Base-by-base conservation (phyloP, 2,888 invertebrate species). In the Malthinus seriepunctatus region DNA sequence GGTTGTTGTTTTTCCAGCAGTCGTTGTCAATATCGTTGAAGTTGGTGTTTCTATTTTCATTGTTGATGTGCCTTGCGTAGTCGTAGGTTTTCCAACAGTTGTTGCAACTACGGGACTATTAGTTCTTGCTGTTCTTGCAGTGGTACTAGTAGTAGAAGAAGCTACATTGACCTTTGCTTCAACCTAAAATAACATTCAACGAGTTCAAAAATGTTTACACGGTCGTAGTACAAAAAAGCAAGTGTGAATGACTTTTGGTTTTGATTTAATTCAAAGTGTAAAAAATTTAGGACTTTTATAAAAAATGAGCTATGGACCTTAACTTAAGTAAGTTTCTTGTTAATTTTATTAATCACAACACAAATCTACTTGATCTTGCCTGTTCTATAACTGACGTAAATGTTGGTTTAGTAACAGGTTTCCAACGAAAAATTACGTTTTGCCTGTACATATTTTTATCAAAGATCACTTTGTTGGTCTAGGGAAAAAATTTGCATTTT, bases 401-500 rank as follows among this genome's bases (percentile, higher is more conserved):
- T 14, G 32, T 55, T 50, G 56, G 32, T 31, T 39, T 56, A 56
- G 56, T 59, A 37, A 66, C 62, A 39, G 69, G 69, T 63, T 67
- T 71, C 67, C 68, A 71, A 52, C 69, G 66, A 57, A 62, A 69
- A 45, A 69, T 61, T 32, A 66, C 60, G 48, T 63, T 67, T 42
- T 56, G 56, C 15, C 64, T 81, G 80, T 32, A 81, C 33, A 35
- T 42, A 14, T 54, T 35, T 42, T 59, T 78, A 63, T 67, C 73
- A 56, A 82, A 81, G 67, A 76, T 81, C 15, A 83, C 82, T 79
- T 81, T 77, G 76, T 82, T 78, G 59, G 83, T 83, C 83, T 83
- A 81, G 64, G 81, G 82, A 60, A 56, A 42, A 46, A 45, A 73
- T 8, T 45, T 12, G 32, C 9, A 35, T 42, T 10, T 31, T 31